Percentiles rank a stretch among this genome's conserved stretches.
These are phyloP conservation scores for Belonocnema kinseyi DNA, from an alignment of 1,140 invertebrate genomes.

Conservation along the genomic window DNA sequence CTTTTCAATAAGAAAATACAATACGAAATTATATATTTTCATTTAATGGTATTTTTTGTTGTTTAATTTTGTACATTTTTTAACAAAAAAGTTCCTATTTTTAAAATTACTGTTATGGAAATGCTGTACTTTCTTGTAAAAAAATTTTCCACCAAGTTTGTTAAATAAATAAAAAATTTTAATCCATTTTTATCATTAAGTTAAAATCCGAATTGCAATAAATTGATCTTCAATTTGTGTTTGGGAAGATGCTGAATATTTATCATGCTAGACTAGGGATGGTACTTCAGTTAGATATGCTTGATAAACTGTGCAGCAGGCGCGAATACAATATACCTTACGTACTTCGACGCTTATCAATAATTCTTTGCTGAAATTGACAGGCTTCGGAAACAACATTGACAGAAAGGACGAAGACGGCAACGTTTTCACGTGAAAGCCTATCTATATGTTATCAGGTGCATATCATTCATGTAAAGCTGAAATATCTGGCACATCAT, in stretches of 20 bases:
- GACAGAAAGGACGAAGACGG: slow-evolving; percentile 20
- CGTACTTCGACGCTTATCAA: not conserved
- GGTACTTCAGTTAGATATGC: not conserved
- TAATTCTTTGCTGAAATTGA: slow-evolving; percentile 9
- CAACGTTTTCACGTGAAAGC: not conserved
- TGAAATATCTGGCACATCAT: slow-evolving; percentile 14
- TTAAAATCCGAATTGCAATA: no score
- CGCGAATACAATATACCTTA: not conserved
- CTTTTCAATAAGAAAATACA: no score
- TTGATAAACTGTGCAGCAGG: not conserved
- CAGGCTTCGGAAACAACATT: slow-evolving; percentile 23
- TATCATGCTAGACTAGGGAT: not conserved
- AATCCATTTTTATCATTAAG: no score
- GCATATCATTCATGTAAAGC: slow-evolving; percentile 5
- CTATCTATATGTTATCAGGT: slow-evolving; percentile 18
- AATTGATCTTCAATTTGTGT: not conserved
- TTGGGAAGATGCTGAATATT: not conserved
- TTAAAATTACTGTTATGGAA: no score
- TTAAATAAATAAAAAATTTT: no score
- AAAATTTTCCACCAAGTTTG: no score
- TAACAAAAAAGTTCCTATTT: no score
- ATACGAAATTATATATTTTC: no score
- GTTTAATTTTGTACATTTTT: no score
- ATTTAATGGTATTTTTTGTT: no score
- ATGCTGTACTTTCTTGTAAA: no score